phyloP scores from a whole-genome alignment of 92 coral and sea anemone species.

The Zoanthus sansibaricus region DNA sequence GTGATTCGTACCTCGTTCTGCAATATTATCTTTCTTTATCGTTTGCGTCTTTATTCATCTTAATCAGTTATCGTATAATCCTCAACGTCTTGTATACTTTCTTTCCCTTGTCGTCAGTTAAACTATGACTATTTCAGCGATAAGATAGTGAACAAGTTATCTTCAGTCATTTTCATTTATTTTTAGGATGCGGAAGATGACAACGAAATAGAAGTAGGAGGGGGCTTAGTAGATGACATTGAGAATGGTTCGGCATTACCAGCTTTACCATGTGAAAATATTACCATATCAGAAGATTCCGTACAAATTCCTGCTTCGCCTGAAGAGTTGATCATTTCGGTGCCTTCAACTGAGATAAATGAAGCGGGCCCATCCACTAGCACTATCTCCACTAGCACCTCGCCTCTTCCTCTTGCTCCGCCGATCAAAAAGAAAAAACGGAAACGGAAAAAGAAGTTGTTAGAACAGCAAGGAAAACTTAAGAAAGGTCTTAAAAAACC shows the following conservation, averaged over 20 bases:
- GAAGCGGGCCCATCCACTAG: slow-evolving; percentile 29
- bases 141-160: not conserved
- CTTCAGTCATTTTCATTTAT: not conserved
- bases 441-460: slow-evolving; percentile 54
- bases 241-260: slow-evolving; percentile 1
- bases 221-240: not conserved
- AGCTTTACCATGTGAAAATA: not conserved
- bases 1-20: too few relatives aligned
- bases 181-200: slow-evolving; percentile 2
- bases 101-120: too few relatives aligned
- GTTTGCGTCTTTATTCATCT: too few relatives aligned
- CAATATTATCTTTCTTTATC: too few relatives aligned
- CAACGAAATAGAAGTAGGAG: not conserved
- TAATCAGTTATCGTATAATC: too few relatives aligned
- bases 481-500: slow-evolving; percentile 24
- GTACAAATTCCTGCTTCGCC: not conserved
- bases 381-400: slow-evolving; percentile 33
- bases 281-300: slow-evolving; percentile 10
- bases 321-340: not conserved
- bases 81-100: too few relatives aligned
- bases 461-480: slow-evolving; percentile 54
- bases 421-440: slow-evolving; percentile 62
- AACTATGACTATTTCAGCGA: not conserved
- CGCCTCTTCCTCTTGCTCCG: slow-evolving; percentile 32
- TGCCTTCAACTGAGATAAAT: not conserved